phyloP scores from a whole-genome alignment of 2,113 vertebrate species.

The Spea bombifrons region DNA sequence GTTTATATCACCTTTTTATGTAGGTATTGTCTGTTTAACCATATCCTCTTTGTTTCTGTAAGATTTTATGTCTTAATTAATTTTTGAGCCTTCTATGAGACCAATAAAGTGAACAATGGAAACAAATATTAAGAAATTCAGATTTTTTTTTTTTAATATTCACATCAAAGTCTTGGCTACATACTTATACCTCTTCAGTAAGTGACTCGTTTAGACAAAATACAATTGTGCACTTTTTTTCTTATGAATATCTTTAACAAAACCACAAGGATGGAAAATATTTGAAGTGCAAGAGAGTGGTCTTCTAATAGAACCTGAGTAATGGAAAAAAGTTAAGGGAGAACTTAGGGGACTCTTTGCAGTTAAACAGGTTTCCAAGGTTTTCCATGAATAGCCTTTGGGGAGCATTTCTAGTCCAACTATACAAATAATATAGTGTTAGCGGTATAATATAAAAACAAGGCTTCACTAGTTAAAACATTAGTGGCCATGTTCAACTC shows the following conservation, averaged over 20 bases:
- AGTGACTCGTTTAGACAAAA: background rate
- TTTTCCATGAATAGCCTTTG: background rate
- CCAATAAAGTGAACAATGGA: too few relatives aligned
- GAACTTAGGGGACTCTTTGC: background rate
- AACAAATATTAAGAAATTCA: too few relatives aligned
- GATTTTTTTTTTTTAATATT: too few relatives aligned
- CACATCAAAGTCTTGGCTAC: too few relatives aligned
- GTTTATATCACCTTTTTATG: too few relatives aligned
- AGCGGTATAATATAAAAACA: background rate
- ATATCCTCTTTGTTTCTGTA: too few relatives aligned
- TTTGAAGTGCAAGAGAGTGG: background rate
- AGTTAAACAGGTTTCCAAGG: background rate
- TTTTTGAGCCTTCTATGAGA: too few relatives aligned
- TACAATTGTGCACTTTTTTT: background rate
- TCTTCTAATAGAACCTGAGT: background rate
- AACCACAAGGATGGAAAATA: background rate
- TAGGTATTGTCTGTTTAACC: too few relatives aligned
- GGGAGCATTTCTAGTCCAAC: background rate
- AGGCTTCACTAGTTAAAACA: background rate
- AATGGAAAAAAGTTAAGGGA: background rate
- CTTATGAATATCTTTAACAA: background rate
- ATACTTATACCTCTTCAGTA: too few relatives aligned
- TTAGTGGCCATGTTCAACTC: background rate
- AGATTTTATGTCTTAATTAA: too few relatives aligned
- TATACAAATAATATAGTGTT: background rate